phyloP scores from a whole-genome alignment of 1,140 invertebrate genomes.

The Drosophila parabipectinata region DNA sequence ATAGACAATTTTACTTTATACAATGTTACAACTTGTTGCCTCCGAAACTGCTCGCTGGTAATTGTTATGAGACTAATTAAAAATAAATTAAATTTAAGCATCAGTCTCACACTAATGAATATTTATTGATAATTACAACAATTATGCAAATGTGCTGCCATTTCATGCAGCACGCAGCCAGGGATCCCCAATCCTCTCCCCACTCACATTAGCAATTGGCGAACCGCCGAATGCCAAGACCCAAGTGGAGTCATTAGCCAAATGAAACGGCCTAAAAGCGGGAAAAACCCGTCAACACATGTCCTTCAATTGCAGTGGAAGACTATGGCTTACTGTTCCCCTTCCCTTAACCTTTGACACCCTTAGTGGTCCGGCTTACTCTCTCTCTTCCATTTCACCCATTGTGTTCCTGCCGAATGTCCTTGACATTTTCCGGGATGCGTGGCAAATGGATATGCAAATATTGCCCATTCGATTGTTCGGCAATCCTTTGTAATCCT shows the following conservation, averaged over 20 bases:
- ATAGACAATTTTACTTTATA: slow-evolving; percentile 7
- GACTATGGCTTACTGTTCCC: slow-evolving; percentile 11
- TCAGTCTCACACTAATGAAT: slow-evolving; percentile 72
- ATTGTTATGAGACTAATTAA: slow-evolving; percentile 74
- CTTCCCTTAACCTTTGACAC: slow-evolving; percentile 39
- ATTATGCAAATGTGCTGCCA: slow-evolving; percentile 76
- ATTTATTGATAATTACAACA: slow-evolving; percentile 77
- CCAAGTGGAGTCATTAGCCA: slow-evolving; percentile 13
- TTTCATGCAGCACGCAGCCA: slow-evolving; percentile 48
- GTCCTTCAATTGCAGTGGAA: slow-evolving; percentile 37
- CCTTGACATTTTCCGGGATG: slow-evolving; percentile 67
- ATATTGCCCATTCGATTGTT: slow-evolving; percentile 70
- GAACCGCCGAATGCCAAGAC: slow-evolving; percentile 4
- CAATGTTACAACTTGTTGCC: slow-evolving; percentile 46
- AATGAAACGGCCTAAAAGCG: not conserved
- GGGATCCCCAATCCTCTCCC: slow-evolving; percentile 12
- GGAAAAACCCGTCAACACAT: slow-evolving; percentile 35
- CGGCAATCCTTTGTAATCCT: slow-evolving; percentile 81
- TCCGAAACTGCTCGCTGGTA: slow-evolving; percentile 67
- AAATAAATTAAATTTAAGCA: slow-evolving; percentile 73
- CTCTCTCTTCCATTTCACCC: slow-evolving; percentile 34
- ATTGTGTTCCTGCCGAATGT: slow-evolving; percentile 24
- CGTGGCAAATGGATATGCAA: slow-evolving; percentile 70
- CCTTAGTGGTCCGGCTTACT: slow-evolving; percentile 4
- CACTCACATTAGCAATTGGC: slow-evolving; percentile 16